Percentiles rank a stretch among this genome's conserved stretches.
Conservation (phyloP, 2,113 vertebrate genomes). For the Uropsilus gracilis region DNA sequence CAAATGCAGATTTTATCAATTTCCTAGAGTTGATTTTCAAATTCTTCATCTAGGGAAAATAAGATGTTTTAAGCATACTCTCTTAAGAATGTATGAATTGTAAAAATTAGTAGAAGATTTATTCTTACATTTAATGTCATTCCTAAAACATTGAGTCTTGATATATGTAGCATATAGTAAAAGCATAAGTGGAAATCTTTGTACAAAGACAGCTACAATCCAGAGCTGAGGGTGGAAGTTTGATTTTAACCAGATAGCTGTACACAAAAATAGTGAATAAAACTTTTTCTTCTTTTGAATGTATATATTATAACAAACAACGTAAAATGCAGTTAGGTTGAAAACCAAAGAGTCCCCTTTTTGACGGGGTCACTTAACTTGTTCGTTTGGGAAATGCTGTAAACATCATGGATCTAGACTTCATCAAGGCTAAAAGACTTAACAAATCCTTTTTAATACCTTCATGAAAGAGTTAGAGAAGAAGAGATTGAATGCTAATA, state of each 20-base stretch:
- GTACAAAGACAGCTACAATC: not conserved
- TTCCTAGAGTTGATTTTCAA: slow-evolving; percentile 1
- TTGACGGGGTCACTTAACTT: not conserved
- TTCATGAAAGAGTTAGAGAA: slow-evolving; percentile 11
- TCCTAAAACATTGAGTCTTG: not conserved
- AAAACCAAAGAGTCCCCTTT: slow-evolving; percentile 32
- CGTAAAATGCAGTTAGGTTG: not conserved
- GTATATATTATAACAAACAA: not conserved
- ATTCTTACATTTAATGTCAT: not conserved
- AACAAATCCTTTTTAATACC: not conserved
- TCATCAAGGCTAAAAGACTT: not conserved
- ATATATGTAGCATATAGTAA: not conserved
- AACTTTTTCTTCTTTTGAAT: not conserved
- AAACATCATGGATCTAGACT: not conserved
- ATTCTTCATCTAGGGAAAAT: not conserved
- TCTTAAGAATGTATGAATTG: not conserved
- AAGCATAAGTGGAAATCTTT: not conserved
- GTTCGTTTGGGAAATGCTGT: not conserved
- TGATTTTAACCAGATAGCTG: not conserved
- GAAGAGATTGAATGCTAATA: not conserved
- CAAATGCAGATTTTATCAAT: slow-evolving; percentile 2
- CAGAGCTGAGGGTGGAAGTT: not conserved
- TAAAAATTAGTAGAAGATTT: slow-evolving; percentile 2
- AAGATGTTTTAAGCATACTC: not conserved
- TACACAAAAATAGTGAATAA: not conserved